A percentile compares a stretch with the other conserved stretches of the same genome.
Evolutionary conservation across 2,888 invertebrate genomes (phyloP).

Genomic region (Oscheius sp.): DNA sequence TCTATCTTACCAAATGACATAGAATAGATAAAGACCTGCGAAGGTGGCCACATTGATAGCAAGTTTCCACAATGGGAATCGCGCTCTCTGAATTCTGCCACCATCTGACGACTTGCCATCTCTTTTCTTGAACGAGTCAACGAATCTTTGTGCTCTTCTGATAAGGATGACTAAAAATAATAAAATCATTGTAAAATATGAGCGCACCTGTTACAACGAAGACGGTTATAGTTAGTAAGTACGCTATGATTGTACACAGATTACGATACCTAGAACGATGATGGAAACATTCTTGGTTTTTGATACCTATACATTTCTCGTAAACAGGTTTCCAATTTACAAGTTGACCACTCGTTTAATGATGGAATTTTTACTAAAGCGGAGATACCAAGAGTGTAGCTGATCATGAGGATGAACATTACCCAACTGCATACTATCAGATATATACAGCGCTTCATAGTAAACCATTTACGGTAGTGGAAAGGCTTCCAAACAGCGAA

Average conservation of each 20-base stretch:
- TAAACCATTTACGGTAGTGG: conserved; percentile 63
- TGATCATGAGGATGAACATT: conserved; percentile 57
- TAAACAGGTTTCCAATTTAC: conserved; percentile 65
- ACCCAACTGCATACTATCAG: conserved; percentile 63
- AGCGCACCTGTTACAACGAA: conserved; percentile 56
- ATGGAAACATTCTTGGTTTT: not conserved
- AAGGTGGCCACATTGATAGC: conserved; percentile 66
- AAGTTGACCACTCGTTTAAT: conserved; percentile 64
- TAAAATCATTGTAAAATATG: not conserved
- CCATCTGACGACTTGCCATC: conserved; percentile 19
- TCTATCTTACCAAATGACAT: conserved; percentile 59
- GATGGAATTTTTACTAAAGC: conserved; percentile 62
- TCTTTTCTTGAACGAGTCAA: conserved; percentile 54
- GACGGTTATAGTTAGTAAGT: conserved; percentile 59
- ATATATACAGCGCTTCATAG: conserved; percentile 64
- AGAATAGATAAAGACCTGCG: conserved; percentile 62
- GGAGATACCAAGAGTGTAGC: conserved; percentile 54
- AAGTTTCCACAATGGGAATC: conserved; percentile 68
- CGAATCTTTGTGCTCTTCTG: conserved; percentile 52
- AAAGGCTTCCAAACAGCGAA: conserved; percentile 65
- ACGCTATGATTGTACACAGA: conserved; percentile 49
- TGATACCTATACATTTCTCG: conserved; percentile 50
- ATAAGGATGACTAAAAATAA: conserved; percentile 48
- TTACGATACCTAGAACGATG: conserved; percentile 57
- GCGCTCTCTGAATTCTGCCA: conserved; percentile 31